A percentile compares a stretch with the other conserved stretches of the same genome.
Conservation (phyloP, 2,888 invertebrate genomes). For the Cerceris rybyensis region DNA sequence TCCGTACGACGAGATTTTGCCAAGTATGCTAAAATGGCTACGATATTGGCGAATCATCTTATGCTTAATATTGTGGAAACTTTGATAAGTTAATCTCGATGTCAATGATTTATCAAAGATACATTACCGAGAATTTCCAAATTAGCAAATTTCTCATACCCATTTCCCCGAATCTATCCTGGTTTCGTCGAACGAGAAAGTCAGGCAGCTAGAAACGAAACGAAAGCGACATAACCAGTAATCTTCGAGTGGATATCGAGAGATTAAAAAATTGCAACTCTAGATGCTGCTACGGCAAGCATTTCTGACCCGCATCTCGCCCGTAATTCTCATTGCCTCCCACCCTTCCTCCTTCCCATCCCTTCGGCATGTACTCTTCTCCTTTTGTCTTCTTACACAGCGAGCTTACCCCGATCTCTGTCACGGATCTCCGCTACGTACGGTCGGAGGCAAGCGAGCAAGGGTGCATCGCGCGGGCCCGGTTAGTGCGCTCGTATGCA, state of each 20-base stretch:
- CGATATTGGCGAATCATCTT: no score
- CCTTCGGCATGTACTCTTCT: slow-evolving; percentile 14
- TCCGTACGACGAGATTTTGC: slow-evolving; percentile 3
- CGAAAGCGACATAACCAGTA: slow-evolving; percentile 8
- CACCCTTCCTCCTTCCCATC: slow-evolving; percentile 17
- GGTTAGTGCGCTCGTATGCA: slow-evolving; percentile 34
- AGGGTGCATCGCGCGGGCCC: slow-evolving; percentile 65
- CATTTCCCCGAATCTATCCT: no score
- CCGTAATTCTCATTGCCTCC: slow-evolving; percentile 71
- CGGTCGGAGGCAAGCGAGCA: slow-evolving; percentile 44
- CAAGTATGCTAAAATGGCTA: slow-evolving; percentile 22
- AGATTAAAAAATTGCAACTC: slow-evolving; percentile 79
- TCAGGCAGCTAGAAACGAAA: neutral
- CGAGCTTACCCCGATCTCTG: slow-evolving; percentile 34
- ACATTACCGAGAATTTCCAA: no score
- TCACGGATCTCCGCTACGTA: slow-evolving; percentile 28
- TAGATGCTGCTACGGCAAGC: slow-evolving; percentile 78
- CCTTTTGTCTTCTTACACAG: slow-evolving; percentile 57
- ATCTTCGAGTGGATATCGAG: slow-evolving; percentile 67
- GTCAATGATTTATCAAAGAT: neutral
- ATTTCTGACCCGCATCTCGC: slow-evolving; percentile 78
- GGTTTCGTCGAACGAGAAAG: slow-evolving; percentile 1
- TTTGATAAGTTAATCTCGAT: slow-evolving; percentile 12
- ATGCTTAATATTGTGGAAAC: no score
- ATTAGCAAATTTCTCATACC: no score